Evolutionary conservation across 2,113 vertebrate genomes (phyloP).

Genomic region (Eira barbara): DNA sequence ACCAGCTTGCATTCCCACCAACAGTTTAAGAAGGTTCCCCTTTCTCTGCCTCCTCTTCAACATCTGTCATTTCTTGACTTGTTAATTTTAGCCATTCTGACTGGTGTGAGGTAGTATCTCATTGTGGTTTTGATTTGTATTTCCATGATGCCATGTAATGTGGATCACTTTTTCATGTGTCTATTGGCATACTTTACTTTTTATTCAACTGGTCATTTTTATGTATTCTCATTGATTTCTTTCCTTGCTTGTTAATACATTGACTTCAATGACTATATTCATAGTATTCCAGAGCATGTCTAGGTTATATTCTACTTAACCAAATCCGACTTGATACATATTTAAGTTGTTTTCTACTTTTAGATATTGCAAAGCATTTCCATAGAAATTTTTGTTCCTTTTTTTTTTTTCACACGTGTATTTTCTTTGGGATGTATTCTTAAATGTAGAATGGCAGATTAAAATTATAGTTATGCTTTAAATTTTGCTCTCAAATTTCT

Average conservation of each 20-base stretch:
- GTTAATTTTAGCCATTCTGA: too few relatives aligned
- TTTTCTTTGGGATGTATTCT: not conserved
- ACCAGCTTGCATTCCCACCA: too few relatives aligned
- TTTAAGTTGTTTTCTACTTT: not conserved
- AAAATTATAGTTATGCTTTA: not conserved
- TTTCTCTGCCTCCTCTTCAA: too few relatives aligned
- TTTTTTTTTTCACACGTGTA: not conserved
- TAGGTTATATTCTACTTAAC: not conserved
- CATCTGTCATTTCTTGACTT: too few relatives aligned
- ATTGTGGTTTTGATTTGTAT: too few relatives aligned
- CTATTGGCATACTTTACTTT: not conserved
- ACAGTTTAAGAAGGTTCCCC: too few relatives aligned
- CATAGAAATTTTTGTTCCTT: not conserved
- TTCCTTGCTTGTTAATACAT: not conserved
- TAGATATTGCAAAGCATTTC: not conserved
- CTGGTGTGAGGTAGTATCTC: too few relatives aligned
- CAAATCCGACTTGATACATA: not conserved
- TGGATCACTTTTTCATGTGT: too few relatives aligned
- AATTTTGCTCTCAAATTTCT: not conserved
- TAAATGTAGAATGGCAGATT: not conserved
- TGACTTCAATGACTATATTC: not conserved
- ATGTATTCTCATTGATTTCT: not conserved
- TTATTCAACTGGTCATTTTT: not conserved
- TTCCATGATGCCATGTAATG: too few relatives aligned
- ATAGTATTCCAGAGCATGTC: not conserved